Base-by-base conservation (phyloP, 2,113 vertebrate species). In the Junco hyemalis region DNA sequence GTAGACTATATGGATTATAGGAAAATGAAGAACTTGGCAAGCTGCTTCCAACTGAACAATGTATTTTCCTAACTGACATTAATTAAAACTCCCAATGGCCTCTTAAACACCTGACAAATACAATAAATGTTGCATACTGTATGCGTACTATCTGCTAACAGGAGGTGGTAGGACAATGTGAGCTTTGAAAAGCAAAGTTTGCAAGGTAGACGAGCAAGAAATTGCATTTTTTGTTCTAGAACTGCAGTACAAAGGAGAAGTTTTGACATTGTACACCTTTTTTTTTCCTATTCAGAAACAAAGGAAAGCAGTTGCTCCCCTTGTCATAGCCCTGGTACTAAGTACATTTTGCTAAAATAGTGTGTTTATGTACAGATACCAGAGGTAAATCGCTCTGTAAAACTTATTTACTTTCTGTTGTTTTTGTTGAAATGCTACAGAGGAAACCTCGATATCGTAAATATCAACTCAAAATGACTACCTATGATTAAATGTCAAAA, bases 51-150 rank as follows among this genome's bases (percentile, higher is more conserved):
- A 98, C 98, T 98, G 97, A 98, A 98, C 98, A 98, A 98, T 98
- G 98, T 97, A 98, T 98, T 98, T 98, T 98, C 97, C 98, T 98
- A 98, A 98, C 98, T 98, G 98, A 98, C 98, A 98, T 98, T 98
- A 98, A 98, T 98, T 98, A 98, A 98, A 98, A 98, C 97, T 98
- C 98, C 98, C 98, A 98, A 95, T 98, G 98, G 98, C 96, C 98
- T 98, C 98, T 98, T 98, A 98, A 98, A 98, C 97, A 98, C 97
- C 98, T 98, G 98, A 98, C 97, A 98, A 98, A 98, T 98, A 98
- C 98, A 98, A 98, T 98, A 98, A 98, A 98, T 98, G 98, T 98
- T 98, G 98, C 98, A 98, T 97, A 98, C 96, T 97, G 97, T 97
- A 97, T 96, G 97, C 65, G 4, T 91, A 95, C 97, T 90, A 95